Conservation (phyloP, 92 coral and sea anemone species). For the Paramuricea clavata region DNA sequence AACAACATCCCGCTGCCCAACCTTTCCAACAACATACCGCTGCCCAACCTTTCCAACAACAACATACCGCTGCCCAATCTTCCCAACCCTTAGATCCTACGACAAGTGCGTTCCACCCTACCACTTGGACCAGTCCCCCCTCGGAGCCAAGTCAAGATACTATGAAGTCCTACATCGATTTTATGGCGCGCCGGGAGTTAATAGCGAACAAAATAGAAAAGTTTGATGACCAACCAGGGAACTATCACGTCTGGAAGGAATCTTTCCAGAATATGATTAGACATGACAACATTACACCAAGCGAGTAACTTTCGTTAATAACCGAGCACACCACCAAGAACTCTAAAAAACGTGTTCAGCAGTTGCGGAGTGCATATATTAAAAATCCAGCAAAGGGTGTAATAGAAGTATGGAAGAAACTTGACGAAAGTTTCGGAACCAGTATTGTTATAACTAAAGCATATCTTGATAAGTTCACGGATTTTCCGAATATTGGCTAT, state of each 20-base stretch:
- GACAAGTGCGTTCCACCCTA: constrained; percentile 34
- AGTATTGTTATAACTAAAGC: constrained; percentile 64
- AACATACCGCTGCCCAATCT: constrained; percentile 4
- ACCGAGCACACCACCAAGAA: constrained; percentile 52
- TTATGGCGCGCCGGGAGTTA: too few relatives aligned
- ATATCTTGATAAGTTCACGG: constrained; percentile 55
- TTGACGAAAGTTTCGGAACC: constrained; percentile 69
- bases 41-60: too few relatives aligned
- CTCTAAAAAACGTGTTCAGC: constrained; percentile 56
- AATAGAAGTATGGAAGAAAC: constrained; percentile 53
- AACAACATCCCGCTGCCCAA: too few relatives aligned
- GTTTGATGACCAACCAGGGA: constrained; percentile 71
- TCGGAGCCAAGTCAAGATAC: neutral
- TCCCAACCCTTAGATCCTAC: constrained; percentile 29
- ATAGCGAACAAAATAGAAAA: too few relatives aligned
- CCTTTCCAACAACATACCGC: too few relatives aligned
- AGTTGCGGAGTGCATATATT: constrained; percentile 67
- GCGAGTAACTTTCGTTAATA: constrained; percentile 67
- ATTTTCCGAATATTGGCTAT: constrained; percentile 50
- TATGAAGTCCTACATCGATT: too few relatives aligned
- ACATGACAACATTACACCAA: constrained; percentile 54
- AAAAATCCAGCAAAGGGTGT: constrained; percentile 65
- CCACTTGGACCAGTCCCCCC: neutral
- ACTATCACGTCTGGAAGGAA: constrained; percentile 70
- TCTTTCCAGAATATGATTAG: constrained; percentile 61